Evolutionary conservation across 2,797 vertebrate genomes (phyloP).

Genomic region (Danio tinwini): DNA sequence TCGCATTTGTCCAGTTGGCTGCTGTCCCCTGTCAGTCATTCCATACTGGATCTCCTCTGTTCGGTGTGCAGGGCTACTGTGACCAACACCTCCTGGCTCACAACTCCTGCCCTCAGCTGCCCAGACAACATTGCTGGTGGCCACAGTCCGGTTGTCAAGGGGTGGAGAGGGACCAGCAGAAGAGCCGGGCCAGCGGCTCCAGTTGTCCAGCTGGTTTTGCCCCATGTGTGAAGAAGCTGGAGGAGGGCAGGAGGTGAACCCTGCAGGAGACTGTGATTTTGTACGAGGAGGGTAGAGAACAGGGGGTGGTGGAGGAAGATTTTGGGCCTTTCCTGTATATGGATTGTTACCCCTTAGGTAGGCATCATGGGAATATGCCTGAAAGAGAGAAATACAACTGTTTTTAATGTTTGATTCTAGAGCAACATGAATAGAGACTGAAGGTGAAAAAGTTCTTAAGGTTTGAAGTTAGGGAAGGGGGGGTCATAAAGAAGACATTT

Average conservation of each 20-base stretch:
- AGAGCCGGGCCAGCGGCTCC: constrained; percentile 79
- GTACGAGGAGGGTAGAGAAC: constrained; percentile 86
- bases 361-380: constrained; percentile 97
- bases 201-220: constrained; percentile 85
- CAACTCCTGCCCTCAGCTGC: constrained; percentile 71
- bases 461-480: not conserved
- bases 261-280: constrained; percentile 79
- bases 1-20: constrained; percentile 75
- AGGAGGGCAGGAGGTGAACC: constrained; percentile 59
- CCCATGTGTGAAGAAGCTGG: constrained; percentile 71
- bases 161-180: constrained; percentile 77
- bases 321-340: constrained; percentile 87
- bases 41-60: constrained; percentile 83
- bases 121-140: constrained; percentile 76
- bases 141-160: constrained; percentile 76
- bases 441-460: not conserved
- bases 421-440: not conserved
- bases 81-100: constrained; percentile 75
- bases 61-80: constrained; percentile 77
- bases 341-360: constrained; percentile 95
- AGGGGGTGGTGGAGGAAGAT: constrained; percentile 93
- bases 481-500: not conserved
- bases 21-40: constrained; percentile 73
- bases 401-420: not conserved
- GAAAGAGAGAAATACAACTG: constrained; percentile 42